phyloP scores from a whole-genome alignment of 2,797 vertebrate species.

The Chelonia mydas region DNA sequence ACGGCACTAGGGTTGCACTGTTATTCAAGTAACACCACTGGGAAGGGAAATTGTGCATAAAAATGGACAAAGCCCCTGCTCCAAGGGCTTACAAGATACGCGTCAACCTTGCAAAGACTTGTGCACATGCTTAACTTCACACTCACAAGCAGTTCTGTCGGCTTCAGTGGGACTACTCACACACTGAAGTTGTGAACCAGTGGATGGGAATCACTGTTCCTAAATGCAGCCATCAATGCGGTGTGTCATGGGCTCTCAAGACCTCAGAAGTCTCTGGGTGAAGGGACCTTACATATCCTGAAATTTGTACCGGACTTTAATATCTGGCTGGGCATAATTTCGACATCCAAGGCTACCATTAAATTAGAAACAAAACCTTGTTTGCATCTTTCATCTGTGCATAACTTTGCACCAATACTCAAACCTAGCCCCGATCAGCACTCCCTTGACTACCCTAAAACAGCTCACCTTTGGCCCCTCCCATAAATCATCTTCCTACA shows the following conservation, averaged over 20 bases:
- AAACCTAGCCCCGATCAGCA: neutral
- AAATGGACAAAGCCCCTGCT: neutral
- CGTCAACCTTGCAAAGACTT: neutral
- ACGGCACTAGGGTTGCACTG: neutral
- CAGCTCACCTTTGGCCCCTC: neutral
- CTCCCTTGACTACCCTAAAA: neutral
- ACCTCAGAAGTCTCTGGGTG: neutral
- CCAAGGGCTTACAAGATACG: neutral
- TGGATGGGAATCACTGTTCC: neutral
- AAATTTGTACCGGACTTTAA: neutral
- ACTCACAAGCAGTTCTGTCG: neutral
- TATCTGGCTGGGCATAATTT: neutral
- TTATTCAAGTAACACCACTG: neutral
- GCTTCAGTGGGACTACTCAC: neutral
- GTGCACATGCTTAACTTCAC: neutral
- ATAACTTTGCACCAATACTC: fast-evolving
- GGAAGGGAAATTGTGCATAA: neutral
- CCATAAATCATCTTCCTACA: neutral
- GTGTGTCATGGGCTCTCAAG: fast-evolving
- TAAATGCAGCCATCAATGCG: fast-evolving
- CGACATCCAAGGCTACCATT: fast-evolving
- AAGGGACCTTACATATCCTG: neutral
- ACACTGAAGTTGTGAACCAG: neutral
- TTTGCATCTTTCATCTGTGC: neutral
- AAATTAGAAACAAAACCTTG: neutral